A percentile compares a stretch with the other conserved stretches of the same genome.
Evolutionary conservation across 2,113 vertebrate species (phyloP).

Genomic region (Empidonax traillii): DNA sequence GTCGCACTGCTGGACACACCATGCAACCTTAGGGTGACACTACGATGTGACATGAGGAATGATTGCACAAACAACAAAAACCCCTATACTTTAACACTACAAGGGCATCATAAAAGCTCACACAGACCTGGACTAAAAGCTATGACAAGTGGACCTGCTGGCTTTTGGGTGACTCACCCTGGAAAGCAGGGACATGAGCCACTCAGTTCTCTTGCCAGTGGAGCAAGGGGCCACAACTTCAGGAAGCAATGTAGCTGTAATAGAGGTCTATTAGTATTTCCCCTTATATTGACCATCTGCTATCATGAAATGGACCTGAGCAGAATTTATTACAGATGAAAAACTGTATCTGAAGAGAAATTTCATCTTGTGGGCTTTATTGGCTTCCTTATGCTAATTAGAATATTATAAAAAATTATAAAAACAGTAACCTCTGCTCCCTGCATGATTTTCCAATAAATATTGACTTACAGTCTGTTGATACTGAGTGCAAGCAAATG

Average conservation of each 20-base stretch:
- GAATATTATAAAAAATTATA: not conserved
- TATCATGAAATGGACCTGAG: not conserved
- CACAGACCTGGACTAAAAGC: not conserved
- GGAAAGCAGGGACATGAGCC: not conserved
- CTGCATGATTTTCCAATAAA: not conserved
- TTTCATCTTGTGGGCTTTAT: not conserved
- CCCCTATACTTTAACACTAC: not conserved
- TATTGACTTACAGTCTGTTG: not conserved
- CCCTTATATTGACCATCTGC: not conserved
- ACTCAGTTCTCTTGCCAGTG: not conserved
- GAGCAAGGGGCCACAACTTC: not conserved
- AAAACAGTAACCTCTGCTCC: not conserved
- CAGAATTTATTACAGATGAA: not conserved
- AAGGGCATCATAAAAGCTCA: not conserved
- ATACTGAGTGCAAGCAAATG: not conserved
- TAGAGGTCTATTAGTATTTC: not conserved
- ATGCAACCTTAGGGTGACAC: not conserved
- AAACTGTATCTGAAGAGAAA: not conserved
- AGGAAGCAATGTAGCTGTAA: not conserved
- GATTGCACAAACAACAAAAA: not conserved
- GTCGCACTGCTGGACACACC: not conserved
- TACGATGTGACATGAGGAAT: not conserved
- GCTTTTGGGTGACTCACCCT: not conserved
- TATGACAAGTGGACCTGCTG: not conserved
- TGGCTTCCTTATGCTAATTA: not conserved